phyloP scores from a whole-genome alignment of 2,888 invertebrate genomes.

The Osmoderma eremita region DNA sequence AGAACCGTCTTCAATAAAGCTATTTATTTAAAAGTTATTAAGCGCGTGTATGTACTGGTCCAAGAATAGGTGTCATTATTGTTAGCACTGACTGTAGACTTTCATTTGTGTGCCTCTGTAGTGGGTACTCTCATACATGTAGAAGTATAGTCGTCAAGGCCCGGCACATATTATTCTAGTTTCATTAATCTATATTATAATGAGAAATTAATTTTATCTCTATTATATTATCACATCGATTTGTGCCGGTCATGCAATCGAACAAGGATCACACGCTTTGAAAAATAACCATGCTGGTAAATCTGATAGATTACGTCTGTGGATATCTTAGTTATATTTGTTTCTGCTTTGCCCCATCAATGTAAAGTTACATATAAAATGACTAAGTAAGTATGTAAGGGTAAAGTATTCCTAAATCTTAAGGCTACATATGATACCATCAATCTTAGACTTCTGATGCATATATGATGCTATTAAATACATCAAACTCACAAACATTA shows the following conservation, averaged over 20 bases:
- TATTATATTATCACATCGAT: conserved; percentile 45
- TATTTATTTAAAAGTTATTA: conserved; percentile 40
- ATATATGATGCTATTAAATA: no score
- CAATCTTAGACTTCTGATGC: no score
- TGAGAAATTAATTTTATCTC: conserved; percentile 46
- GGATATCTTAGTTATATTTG: neutral
- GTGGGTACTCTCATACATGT: conserved; percentile 1
- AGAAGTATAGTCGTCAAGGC: neutral
- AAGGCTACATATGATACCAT: no score
- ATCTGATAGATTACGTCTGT: neutral
- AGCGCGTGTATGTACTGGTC: neutral
- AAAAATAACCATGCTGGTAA: conserved; percentile 5
- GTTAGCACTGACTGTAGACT: conserved; percentile 27
- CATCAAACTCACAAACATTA: no score
- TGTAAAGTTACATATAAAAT: no score
- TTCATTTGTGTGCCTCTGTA: conserved; percentile 17
- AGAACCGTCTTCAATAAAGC: conserved; percentile 30
- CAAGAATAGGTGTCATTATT: conserved; percentile 21
- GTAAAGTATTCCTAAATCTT: no score
- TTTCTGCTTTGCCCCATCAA: neutral
- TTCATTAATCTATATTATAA: conserved; percentile 47
- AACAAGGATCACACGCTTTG: conserved; percentile 10
- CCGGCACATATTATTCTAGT: conserved; percentile 18
- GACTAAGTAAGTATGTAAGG: no score
- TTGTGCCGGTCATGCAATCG: conserved; percentile 43